Conservation (phyloP, 2,888 invertebrate genomes). For the Halictus ligatus region DNA sequence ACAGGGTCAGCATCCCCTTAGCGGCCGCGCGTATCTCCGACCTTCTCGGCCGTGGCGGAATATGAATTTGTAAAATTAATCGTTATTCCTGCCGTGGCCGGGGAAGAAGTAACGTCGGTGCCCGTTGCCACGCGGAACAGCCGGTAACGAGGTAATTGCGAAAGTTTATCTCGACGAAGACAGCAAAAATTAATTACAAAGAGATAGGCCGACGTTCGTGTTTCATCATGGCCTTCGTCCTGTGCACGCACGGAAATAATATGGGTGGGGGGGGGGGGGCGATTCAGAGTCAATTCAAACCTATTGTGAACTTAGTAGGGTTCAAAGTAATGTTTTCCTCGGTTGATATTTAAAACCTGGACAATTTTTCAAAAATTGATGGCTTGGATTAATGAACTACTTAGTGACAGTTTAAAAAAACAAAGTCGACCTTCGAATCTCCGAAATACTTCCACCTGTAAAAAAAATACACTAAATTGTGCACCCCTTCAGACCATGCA, state of each 20-base stretch:
- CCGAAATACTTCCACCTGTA: no score
- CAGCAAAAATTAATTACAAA: constrained; percentile 71
- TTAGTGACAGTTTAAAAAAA: no score
- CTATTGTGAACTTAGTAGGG: no score
- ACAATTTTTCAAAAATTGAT: no score
- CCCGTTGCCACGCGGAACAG: constrained; percentile 18
- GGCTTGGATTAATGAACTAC: no score
- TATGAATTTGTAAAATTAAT: constrained; percentile 60
- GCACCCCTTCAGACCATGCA: no score
- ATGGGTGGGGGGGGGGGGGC: fast-evolving
- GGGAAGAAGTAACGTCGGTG: not conserved
- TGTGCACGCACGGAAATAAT: constrained; percentile 52
- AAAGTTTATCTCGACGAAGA: constrained; percentile 70
- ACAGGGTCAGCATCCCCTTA: constrained; percentile 1
- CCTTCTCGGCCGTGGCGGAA: constrained; percentile 2
- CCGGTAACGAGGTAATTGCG: constrained; percentile 66
- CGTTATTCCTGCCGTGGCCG: constrained; percentile 37
- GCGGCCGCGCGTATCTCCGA: not conserved
- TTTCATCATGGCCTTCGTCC: constrained; percentile 56
- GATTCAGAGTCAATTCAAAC: no score
- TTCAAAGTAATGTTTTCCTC: no score
- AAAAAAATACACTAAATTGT: no score
- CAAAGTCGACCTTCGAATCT: no score
- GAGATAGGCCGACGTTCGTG: constrained; percentile 63
- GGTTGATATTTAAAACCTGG: no score